phyloP scores from a whole-genome alignment of 2,888 invertebrate species.

The Latrodectus elegans region DNA sequence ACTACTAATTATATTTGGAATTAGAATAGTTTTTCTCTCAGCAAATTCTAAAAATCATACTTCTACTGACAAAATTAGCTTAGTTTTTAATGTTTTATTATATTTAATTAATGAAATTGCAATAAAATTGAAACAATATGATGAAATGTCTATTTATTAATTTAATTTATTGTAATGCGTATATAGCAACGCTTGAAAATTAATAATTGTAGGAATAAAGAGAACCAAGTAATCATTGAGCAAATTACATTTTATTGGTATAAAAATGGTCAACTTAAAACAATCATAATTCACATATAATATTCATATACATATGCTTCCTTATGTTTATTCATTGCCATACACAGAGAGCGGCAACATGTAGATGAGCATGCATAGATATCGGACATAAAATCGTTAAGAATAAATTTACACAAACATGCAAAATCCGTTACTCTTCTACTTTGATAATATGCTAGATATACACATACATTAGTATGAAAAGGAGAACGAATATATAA shows the following conservation, averaged over 20 bases:
- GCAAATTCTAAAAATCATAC: no score
- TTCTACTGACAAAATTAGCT: no score
- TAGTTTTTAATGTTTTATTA: no score
- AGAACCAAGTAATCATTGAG: conserved; percentile 1
- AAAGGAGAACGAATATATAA: conserved; percentile 35
- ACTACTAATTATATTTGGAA: no score
- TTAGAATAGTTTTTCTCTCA: no score
- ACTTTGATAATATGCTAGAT: conserved; percentile 27
- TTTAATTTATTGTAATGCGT: no score
- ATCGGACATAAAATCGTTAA: conserved; percentile 48
- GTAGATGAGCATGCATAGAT: conserved; percentile 52
- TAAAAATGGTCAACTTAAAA: conserved; percentile 51
- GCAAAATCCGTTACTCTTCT: conserved; percentile 51
- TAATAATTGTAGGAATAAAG: no score
- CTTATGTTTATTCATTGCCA: conserved; percentile 5
- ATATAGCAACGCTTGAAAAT: no score
- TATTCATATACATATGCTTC: conserved; percentile 28
- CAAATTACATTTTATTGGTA: conserved; percentile 55
- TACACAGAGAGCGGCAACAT: conserved; percentile 22
- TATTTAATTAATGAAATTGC: no score
- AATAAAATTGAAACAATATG: not conserved
- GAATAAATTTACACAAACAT: conserved; percentile 48
- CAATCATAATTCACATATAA: conserved; percentile 54
- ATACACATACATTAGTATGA: conserved; percentile 45
- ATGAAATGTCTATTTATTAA: no score